These are phyloP conservation scores for Stigmatopora argus DNA, from an alignment of 2,113 vertebrate species.

Conservation along the genomic window DNA sequence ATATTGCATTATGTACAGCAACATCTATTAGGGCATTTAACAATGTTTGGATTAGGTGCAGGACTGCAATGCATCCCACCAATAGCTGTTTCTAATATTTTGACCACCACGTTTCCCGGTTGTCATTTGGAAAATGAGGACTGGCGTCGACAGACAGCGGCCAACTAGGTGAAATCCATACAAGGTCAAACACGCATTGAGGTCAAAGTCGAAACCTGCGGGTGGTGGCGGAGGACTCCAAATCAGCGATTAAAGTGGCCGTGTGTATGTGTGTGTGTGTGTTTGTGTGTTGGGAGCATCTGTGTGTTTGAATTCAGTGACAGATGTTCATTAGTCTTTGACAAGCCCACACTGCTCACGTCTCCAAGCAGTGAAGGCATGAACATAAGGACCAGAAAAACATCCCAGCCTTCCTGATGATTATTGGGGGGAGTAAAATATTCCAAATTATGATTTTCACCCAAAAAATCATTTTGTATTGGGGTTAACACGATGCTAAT, in stretches of 20 bases:
- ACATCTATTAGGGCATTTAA: not conserved
- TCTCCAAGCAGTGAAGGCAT: slow-evolving; percentile 47
- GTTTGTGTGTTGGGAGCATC: slow-evolving; percentile 47
- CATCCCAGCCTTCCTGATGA: not conserved
- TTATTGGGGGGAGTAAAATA: not conserved
- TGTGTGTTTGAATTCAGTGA: slow-evolving; percentile 66
- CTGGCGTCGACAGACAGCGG: not conserved
- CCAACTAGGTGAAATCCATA: slow-evolving; percentile 21
- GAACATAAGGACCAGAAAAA: slow-evolving; percentile 15
- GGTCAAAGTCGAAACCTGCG: slow-evolving; percentile 53
- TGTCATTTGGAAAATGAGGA: not conserved
- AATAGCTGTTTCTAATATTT: not conserved
- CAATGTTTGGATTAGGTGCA: not conserved
- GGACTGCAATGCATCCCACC: not conserved
- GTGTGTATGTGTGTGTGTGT: slow-evolving; percentile 14
- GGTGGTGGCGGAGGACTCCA: slow-evolving; percentile 33
- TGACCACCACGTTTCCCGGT: not conserved
- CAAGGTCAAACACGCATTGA: slow-evolving; percentile 40
- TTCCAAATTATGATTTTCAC: not conserved
- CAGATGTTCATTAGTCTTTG: slow-evolving; percentile 73
- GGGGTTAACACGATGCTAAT: not conserved
- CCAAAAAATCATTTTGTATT: not conserved
- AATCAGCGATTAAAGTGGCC: slow-evolving; percentile 42
- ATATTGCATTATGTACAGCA: not conserved
- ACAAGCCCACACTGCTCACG: slow-evolving; percentile 69